A percentile compares a stretch with the other conserved stretches of the same genome.
phyloP scores from a whole-genome alignment of 2,113 vertebrate genomes.

The Sceloporus tristichus region DNA sequence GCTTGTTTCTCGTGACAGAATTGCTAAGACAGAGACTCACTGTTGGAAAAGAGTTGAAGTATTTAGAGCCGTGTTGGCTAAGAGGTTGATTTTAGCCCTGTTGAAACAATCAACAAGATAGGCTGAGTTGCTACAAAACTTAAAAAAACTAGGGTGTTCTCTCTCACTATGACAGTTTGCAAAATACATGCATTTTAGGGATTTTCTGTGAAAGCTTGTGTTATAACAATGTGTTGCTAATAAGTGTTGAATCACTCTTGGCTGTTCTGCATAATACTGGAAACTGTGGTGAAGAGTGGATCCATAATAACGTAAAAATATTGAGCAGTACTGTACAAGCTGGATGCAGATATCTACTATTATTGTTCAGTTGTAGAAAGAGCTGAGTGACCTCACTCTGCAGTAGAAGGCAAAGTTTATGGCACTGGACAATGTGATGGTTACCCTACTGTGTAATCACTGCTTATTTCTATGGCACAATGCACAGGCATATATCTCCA shows the following conservation, averaged over 20 bases:
- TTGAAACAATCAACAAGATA: neutral
- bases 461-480: constrained; percentile 5
- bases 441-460: neutral
- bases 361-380: neutral
- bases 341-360: neutral
- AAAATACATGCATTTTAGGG: neutral
- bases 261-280: neutral
- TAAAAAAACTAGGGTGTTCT: neutral
- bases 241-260: neutral
- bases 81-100: neutral
- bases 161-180: neutral
- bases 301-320: neutral
- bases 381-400: neutral
- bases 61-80: neutral
- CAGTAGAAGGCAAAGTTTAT: neutral
- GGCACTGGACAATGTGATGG: neutral
- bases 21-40: neutral
- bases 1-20: neutral
- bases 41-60: neutral
- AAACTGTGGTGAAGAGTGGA: neutral
- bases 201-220: neutral
- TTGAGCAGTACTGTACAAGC: neutral
- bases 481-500: neutral
- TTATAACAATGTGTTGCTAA: neutral
- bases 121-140: neutral